Evolutionary conservation across 2,888 invertebrate genomes (phyloP), one percentile per base, ranked within the genome.

Genomic region (Sarcophaga rosellei): DNA sequence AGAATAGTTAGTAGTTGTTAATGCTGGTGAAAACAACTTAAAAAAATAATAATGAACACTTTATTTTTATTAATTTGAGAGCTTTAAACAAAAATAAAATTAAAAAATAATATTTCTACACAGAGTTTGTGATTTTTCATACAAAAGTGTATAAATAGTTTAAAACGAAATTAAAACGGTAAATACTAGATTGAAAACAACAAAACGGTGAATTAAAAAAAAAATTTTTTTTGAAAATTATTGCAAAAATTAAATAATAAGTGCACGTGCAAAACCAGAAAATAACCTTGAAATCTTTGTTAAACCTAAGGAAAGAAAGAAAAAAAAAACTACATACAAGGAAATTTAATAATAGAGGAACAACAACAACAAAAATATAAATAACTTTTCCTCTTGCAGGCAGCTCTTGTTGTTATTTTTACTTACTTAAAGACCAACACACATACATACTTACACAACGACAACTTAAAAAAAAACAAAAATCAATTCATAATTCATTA

Each of bases 401-500:
- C 59, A 63, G n/a, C 45, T 65, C 20, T n/a, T 73, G 68, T 47
- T 68, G 66, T 53, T 69, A 35, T 62, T 68, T 47, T 47, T 62
- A 62, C 62, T 69, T 69, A 62, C 53, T 15, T 53, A 53, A 53
- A 15, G 17, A 44, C 21, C 53, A 10, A 66, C 70, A 3, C 6
- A 21, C 82, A 47, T 8, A 53, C 61, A 65, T n/a, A 45, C 45
- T 59, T 45, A 11, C 20, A 21, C 62, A 63, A 47, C 78, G 62
- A 66, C 76, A 73, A 72, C 66, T 4, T n/a, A 20, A 21, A 59
- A 20, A 21, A 59, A 44, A 44, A 44, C 72, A 72, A 78, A 86
- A 86, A 86, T 86, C 82, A 86, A 79, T 79, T 82, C 85, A 82
- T 76, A 82, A 86, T 77, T 85, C 45, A 74, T 70, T 75, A 75